Evolutionary conservation across 2,797 vertebrate species (phyloP), one percentile per base, ranked within the genome.

Genomic region (Diceros bicornis): DNA sequence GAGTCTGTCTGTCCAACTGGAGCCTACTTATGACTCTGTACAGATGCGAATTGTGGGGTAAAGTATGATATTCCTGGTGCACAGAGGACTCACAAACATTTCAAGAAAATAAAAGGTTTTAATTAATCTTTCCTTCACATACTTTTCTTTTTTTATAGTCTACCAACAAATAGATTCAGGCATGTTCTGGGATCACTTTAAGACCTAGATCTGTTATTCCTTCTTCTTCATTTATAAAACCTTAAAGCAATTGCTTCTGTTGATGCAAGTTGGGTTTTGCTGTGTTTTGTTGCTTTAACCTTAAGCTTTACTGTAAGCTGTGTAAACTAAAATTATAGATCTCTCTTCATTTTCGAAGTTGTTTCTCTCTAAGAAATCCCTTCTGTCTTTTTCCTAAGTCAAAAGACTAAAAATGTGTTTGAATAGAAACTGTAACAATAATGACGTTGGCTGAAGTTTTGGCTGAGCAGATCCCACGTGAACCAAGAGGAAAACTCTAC

Each of bases 261-360:
- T 90, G 92, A 94, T 90, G 50, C 75, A 97, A 82, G 37, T 77
- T 96, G 72, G 16, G 75, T 79, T 97, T 97, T 92, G 64, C 66
- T 91, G 29, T 97, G 93, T 95, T 98, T 78, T 97, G 81, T 68
- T 97, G 61, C 79, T 97, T 98, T 95, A 98, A 97, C 97, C 96
- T 97, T 96, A 95, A 98, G 66, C 91, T 97, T 98, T 44, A 4
- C 89, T 95, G 83, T 84, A 96, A 97, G 96, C 75, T 81, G n/a
- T 89, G 32, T 32, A 94, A 97, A 97, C 68, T 79, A 72, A 94
- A 98, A 96, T 94, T 95, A 96, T 34, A 94, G 94, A 97, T 98
- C 94, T 97, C 57, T 87, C 74, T 86, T 98, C 64, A 37, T 97
- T 98, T 98, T 96, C 89, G 90, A 95, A 79, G 71, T 95, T 98